Percentiles rank a stretch among this genome's conserved stretches.
phyloP scores from a whole-genome alignment of 2,113 vertebrate genomes.

The Sebastes schlegelii region DNA sequence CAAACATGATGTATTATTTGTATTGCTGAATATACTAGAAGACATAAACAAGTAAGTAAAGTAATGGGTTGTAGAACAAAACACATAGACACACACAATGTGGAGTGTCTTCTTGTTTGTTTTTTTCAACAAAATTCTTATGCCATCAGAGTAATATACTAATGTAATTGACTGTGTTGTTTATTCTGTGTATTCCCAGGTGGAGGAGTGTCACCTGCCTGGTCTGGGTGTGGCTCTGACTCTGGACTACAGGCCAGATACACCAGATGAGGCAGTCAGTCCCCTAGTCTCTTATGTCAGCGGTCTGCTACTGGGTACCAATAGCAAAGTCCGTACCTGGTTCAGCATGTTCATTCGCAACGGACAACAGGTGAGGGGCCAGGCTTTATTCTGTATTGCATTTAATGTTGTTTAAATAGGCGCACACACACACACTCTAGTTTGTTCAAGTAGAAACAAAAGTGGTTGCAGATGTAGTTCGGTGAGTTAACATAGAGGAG shows the following conservation, averaged over 20 bases:
- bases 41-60: background rate
- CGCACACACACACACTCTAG: background rate
- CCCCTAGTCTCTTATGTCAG: constrained; percentile 97
- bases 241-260: constrained; percentile 94
- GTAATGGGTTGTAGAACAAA: background rate
- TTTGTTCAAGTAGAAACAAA: background rate
- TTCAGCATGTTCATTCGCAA: constrained; percentile 99
- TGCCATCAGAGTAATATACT: background rate
- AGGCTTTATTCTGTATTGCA: background rate
- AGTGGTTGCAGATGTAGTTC: background rate
- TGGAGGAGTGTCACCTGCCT: constrained; percentile 97
- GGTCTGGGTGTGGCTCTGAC: constrained; percentile 97
- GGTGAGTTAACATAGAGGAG: background rate
- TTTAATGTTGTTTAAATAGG: background rate
- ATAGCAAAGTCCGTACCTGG: constrained; percentile 97
- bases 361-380: constrained; percentile 91
- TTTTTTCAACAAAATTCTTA: background rate
- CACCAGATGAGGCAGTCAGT: constrained; percentile 93
- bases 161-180: background rate
- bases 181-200: constrained; percentile 79
- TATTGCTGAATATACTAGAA: background rate
- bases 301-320: constrained; percentile 96
- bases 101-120: background rate
- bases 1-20: background rate
- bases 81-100: background rate